Percentiles rank a stretch among this genome's conserved stretches.
These are phyloP conservation scores for Urocynchramus pylzowi DNA, from an alignment of 2,113 vertebrate genomes.

Conservation along the genomic window DNA sequence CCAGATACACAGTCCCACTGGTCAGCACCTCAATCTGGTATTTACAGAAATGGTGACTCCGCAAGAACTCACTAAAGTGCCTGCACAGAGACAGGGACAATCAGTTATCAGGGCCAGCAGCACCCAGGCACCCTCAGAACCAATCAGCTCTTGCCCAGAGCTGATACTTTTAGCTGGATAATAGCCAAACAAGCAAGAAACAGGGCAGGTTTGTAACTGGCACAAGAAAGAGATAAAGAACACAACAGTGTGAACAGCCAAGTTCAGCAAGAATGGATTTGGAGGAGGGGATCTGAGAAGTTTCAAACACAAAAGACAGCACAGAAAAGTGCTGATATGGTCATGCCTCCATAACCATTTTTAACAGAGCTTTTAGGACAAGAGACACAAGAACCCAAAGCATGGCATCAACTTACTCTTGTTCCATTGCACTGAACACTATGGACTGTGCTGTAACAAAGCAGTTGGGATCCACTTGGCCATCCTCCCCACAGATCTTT, in stretches of 20 bases:
- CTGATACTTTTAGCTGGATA: not conserved
- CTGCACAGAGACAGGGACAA: constrained; percentile 66
- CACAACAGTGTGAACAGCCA: not conserved
- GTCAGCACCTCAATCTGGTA: constrained; percentile 99
- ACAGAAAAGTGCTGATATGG: not conserved
- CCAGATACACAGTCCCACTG: constrained; percentile 95
- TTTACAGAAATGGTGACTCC: constrained; percentile 99
- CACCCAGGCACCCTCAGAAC: not conserved
- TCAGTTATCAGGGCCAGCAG: not conserved
- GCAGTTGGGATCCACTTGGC: constrained; percentile 97
- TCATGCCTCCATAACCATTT: not conserved
- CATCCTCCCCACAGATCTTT: constrained; percentile 97
- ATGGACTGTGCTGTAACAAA: constrained; percentile 90
- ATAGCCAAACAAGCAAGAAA: not conserved
- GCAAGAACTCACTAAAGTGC: constrained; percentile 96
- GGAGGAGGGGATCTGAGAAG: not conserved
- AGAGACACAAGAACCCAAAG: not conserved
- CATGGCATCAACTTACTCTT: constrained; percentile 83
- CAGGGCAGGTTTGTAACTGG: not conserved
- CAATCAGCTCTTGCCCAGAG: not conserved
- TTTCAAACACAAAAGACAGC: not conserved
- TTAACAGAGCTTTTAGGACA: not conserved
- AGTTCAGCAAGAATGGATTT: not conserved
- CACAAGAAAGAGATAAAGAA: not conserved
- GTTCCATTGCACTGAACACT: constrained; percentile 88